phyloP scores from a whole-genome alignment of 2,888 invertebrate genomes.

The Synergus laeviventris region DNA sequence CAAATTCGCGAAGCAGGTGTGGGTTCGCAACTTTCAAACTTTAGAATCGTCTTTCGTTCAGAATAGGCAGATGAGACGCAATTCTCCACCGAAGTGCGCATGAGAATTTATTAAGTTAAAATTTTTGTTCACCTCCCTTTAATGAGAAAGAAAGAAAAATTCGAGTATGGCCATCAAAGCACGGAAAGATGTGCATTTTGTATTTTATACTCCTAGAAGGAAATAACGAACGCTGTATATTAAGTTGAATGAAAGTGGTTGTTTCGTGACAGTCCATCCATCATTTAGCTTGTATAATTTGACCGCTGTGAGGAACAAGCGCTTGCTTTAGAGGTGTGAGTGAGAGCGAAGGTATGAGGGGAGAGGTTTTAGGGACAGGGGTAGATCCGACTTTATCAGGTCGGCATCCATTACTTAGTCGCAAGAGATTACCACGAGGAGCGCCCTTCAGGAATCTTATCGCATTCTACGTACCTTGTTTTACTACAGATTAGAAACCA shows the following conservation, averaged over 20 bases:
- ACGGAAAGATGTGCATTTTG: neutral
- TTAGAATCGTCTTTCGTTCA: neutral
- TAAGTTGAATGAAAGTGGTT: slow-evolving; percentile 41
- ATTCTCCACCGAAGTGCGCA: neutral
- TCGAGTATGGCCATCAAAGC: neutral
- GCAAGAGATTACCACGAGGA: slow-evolving; percentile 64
- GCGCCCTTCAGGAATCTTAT: slow-evolving; percentile 46
- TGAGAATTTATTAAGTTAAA: neutral
- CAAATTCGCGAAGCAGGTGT: neutral
- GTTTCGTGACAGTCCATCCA: slow-evolving; percentile 59
- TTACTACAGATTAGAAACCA: slow-evolving; percentile 32
- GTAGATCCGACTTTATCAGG: slow-evolving; percentile 64
- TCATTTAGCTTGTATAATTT: slow-evolving; percentile 69
- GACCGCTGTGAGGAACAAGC: slow-evolving; percentile 47
- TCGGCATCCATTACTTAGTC: slow-evolving; percentile 68
- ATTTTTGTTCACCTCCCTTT: neutral
- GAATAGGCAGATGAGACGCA: neutral
- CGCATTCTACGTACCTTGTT: slow-evolving; percentile 23
- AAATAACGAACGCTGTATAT: neutral
- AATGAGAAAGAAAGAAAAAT: neutral
- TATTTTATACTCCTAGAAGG: neutral
- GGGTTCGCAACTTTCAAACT: neutral
- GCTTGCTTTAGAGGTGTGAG: neutral
- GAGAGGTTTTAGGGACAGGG: slow-evolving; percentile 41
- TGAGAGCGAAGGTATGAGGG: neutral